Evolutionary conservation across 2,888 invertebrate species (phyloP), one percentile per base, ranked within the genome.

Genomic region (Eustalomyia histrio): DNA sequence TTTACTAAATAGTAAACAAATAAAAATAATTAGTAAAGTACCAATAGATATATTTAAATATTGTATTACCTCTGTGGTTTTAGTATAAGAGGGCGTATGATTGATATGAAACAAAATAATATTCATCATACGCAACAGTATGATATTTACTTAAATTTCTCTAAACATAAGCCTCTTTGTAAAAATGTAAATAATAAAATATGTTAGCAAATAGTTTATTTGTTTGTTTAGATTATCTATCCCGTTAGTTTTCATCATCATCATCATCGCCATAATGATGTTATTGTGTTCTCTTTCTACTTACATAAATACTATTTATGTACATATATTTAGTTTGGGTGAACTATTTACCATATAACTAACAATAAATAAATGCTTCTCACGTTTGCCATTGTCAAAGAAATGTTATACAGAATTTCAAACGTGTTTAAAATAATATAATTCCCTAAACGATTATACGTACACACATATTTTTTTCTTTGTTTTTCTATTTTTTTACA

Each of bases 351-450:
- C 21, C 17, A 35, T 47, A 63, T 33, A 47, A 55, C 72, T 65
- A 63, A 58, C 35, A 24, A 68, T 18, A 72, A 57, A 55, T 43
- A 55, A 65, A 80, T 80, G 67, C 75, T 76, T 55, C 53, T 61
- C 80, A 80, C 80, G 80, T 80, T 80, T 76, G 39, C 67, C 72
- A 80, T 76, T 76, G 80, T 80, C 80, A 80, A 71, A 72, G 80
- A 76, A 80, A 80, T 76, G 50, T 80, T 80, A 80, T 80, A 68
- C 67, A 67, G 72, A 76, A 63, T 72, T 80, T 71, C n/a, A 71
- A 72, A 80, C 80, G 80, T 80, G 80, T 52, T 39, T 67, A 76
- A 80, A 80, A 76, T 76, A 61, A 58, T 57, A 50, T 10, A 80
- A 80, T 71, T 75, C 71, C 67, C 75, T 43, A 50, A 65, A 71